Conservation (phyloP, 2,797 vertebrate genomes). For the Podargus strigoides region DNA sequence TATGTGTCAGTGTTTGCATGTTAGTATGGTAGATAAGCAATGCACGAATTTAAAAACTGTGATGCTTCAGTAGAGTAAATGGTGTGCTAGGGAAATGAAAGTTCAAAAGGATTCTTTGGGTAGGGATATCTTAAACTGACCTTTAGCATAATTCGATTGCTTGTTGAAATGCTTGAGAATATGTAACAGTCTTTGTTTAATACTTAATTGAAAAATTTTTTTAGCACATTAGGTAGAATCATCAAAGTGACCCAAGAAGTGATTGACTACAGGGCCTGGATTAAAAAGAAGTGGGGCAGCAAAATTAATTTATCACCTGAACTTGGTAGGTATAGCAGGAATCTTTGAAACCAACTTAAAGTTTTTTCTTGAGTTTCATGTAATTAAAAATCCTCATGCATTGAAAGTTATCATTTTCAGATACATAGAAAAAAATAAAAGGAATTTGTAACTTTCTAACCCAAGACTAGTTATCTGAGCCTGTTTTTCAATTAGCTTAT, state of each 20-base stretch:
- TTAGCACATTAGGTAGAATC: slow-evolving; percentile 93
- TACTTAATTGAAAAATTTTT: slow-evolving; percentile 35
- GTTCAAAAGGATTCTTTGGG: neutral
- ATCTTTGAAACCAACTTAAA: neutral
- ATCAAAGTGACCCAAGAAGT: slow-evolving; percentile 97
- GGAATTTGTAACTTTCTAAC: neutral
- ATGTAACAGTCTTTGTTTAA: slow-evolving; percentile 39
- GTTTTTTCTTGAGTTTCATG: neutral
- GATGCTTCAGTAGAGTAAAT: neutral
- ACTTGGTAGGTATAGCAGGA: slow-evolving; percentile 77
- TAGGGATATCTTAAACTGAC: neutral
- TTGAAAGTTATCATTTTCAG: neutral
- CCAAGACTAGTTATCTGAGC: neutral
- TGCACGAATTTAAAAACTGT: neutral
- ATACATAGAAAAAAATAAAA: neutral
- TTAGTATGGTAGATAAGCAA: neutral
- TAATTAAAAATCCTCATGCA: neutral
- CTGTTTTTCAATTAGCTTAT: neutral
- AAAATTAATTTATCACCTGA: slow-evolving; percentile 75
- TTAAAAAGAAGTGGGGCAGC: slow-evolving; percentile 92
- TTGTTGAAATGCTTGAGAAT: slow-evolving; percentile 39
- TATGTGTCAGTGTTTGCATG: neutral
- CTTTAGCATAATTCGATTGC: neutral
- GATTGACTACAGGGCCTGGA: slow-evolving; percentile 95
- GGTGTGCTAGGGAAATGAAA: neutral